Evolutionary conservation across 2,797 vertebrate species (phyloP).

Genomic region (Garrulus glandarius): DNA sequence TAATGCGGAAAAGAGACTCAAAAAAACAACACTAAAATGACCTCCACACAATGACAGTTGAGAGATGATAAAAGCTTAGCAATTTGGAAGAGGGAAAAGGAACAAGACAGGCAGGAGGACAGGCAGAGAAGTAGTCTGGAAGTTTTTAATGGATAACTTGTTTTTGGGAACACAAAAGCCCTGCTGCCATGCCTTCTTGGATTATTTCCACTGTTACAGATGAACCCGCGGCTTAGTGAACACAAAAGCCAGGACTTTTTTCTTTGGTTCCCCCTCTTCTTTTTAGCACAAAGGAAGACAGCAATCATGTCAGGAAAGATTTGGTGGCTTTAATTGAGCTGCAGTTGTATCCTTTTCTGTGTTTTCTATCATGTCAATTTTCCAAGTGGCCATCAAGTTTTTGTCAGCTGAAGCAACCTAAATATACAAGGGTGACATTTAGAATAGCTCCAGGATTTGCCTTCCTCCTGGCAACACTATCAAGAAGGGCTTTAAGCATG

Average conservation of each 20-base stretch:
- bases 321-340: slow-evolving; percentile 27
- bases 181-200: background rate
- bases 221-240: background rate
- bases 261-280: background rate
- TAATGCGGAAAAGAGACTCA: background rate
- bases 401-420: slow-evolving; percentile 49
- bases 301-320: background rate
- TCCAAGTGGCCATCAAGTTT: slow-evolving; percentile 61
- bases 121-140: background rate
- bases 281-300: background rate
- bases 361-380: slow-evolving; percentile 66
- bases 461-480: slow-evolving; percentile 46
- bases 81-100: background rate
- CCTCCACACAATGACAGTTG: slow-evolving; percentile 4
- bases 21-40: background rate
- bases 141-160: slow-evolving; percentile 32
- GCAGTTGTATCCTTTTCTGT: slow-evolving; percentile 22
- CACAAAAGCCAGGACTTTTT: background rate
- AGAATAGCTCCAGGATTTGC: slow-evolving; percentile 51
- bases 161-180: background rate
- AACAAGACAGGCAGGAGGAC: background rate
- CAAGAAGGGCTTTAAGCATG: slow-evolving; percentile 43
- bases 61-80: background rate
- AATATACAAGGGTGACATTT: slow-evolving; percentile 65
- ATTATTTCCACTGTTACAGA: slow-evolving; percentile 8